Evolutionary conservation across 2,113 vertebrate species (phyloP).

Genomic region (Austrofundulus limnaeus): DNA sequence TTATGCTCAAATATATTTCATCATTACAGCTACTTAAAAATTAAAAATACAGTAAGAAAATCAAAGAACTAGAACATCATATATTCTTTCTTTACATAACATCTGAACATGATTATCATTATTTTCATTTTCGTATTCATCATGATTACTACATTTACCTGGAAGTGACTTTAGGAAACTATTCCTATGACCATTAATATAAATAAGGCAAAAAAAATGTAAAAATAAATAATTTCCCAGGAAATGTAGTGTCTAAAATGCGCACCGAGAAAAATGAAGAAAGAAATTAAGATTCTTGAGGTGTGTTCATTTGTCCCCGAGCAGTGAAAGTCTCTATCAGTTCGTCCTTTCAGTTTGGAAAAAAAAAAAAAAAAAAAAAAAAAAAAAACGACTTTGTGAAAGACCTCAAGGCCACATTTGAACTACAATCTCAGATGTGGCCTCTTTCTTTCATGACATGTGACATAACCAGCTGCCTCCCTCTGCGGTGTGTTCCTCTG

Average conservation of each 20-base stretch:
- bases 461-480: constrained; percentile 5
- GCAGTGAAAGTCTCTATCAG: constrained; percentile 16
- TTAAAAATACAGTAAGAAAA: constrained; percentile 28
- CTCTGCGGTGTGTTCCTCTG: constrained; percentile 1
- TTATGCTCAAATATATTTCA: constrained; percentile 61
- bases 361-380: background rate
- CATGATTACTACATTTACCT: constrained; percentile 16
- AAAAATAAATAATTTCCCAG: constrained; percentile 49
- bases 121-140: constrained; percentile 14
- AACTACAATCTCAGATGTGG: constrained; percentile 26
- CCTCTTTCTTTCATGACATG: constrained; percentile 8
- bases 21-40: constrained; percentile 33
- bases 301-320: constrained; percentile 20
- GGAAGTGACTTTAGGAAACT: constrained; percentile 49
- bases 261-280: constrained; percentile 14
- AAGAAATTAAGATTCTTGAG: constrained; percentile 16
- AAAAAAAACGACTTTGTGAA: constrained; percentile 4
- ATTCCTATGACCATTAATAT: constrained; percentile 43
- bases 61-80: constrained; percentile 42
- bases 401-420: constrained; percentile 21
- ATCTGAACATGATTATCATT: constrained; percentile 17
- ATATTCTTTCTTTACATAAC: constrained; percentile 34
- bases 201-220: constrained; percentile 64
- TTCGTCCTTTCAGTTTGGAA: constrained; percentile 3
- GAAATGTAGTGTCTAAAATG: constrained; percentile 28